phyloP scores from a whole-genome alignment of 2,113 vertebrate species.

The Siniperca knerii region DNA sequence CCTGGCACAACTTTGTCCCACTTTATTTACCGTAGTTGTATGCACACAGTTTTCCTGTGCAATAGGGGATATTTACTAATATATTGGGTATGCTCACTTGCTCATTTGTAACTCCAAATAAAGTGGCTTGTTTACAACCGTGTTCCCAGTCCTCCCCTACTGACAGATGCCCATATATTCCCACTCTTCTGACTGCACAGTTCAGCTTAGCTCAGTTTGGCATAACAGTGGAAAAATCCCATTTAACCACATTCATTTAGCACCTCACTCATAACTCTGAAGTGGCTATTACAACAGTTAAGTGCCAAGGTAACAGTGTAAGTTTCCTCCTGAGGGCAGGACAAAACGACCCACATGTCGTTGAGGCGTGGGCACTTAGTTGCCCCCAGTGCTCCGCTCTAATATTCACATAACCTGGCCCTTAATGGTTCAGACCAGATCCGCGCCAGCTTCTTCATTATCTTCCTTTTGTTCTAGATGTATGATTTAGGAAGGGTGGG shows the following conservation, averaged over 20 bases:
- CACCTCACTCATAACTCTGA: conserved; percentile 53
- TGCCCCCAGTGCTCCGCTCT: conserved; percentile 45
- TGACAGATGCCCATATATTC: background rate
- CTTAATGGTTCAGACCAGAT: conserved; percentile 52
- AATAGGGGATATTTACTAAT: background rate
- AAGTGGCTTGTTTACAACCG: background rate
- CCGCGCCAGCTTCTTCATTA: conserved; percentile 63
- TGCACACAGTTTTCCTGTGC: background rate
- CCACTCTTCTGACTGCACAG: background rate
- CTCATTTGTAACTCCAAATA: background rate
- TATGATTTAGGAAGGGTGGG: conserved; percentile 61
- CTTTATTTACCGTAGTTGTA: too few species aligned
- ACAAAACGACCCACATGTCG: conserved; percentile 38
- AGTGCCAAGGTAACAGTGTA: conserved; percentile 39
- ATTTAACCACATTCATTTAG: conserved; percentile 36
- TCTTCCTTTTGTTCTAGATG: conserved; percentile 62
- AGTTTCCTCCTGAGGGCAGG: conserved; percentile 54
- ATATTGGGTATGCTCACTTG: background rate
- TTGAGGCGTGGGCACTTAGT: conserved; percentile 33
- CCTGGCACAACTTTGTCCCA: background rate
- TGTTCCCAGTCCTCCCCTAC: background rate
- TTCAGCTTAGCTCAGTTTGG: conserved; percentile 27
- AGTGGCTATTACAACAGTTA: conserved; percentile 57
- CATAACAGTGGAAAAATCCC: conserved; percentile 7
- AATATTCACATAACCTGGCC: conserved; percentile 64